Evolutionary conservation across 2,888 invertebrate genomes (phyloP).

Genomic region (Xylota segnis): DNA sequence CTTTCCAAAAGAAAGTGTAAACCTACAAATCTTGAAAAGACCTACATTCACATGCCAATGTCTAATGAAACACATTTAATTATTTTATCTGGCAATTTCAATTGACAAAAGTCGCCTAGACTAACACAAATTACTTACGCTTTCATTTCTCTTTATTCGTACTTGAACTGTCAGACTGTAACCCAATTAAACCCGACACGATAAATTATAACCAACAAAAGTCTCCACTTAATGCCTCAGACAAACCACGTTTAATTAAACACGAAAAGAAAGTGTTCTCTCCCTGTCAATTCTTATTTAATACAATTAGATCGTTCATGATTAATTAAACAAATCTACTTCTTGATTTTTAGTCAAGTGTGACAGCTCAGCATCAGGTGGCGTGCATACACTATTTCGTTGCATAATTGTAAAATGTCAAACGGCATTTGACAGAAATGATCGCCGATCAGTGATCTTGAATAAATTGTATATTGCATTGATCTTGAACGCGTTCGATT

Average conservation of each 20-base stretch:
- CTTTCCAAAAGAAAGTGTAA: too few relatives aligned
- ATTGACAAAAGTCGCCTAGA: too few relatives aligned
- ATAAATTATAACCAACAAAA: neutral
- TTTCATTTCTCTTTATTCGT: neutral
- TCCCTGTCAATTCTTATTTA: constrained; percentile 13
- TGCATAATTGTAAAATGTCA: neutral
- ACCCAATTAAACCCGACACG: neutral
- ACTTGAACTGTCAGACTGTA: neutral
- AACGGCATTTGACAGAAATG: constrained; percentile 37
- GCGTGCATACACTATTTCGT: neutral
- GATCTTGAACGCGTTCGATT: constrained; percentile 57
- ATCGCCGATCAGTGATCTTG: constrained; percentile 58
- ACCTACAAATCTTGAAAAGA: too few relatives aligned
- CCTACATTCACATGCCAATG: too few relatives aligned
- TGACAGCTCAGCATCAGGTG: constrained; percentile 2
- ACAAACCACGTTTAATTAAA: neutral
- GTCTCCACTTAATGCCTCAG: neutral
- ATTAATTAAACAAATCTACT: neutral
- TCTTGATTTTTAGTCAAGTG: too few relatives aligned
- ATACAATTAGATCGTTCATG: constrained; percentile 3
- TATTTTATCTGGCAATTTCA: too few relatives aligned
- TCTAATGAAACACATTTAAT: too few relatives aligned
- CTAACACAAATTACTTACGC: neutral
- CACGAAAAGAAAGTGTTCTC: constrained; percentile 7
- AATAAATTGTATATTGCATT: constrained; percentile 57